These are phyloP conservation scores for Antigone vipio DNA, from an alignment of 2,113 vertebrate genomes.

Conservation along the genomic window DNA sequence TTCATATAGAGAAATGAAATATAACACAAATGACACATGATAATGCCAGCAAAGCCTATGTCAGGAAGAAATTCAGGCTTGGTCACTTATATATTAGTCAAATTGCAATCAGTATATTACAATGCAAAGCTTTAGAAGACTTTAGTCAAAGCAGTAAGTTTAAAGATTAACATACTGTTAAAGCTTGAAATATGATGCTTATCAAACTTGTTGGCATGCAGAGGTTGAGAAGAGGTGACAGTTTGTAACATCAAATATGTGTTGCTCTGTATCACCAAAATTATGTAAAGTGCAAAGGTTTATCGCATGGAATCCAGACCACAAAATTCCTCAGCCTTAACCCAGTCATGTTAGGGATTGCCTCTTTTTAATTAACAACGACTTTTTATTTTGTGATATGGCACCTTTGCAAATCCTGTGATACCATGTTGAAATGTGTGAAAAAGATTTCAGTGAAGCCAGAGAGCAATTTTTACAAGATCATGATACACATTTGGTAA, in stretches of 20 bases:
- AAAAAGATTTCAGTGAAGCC: not conserved
- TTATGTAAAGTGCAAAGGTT: not conserved
- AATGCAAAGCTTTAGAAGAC: not conserved
- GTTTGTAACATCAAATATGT: not conserved
- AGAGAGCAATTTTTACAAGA: not conserved
- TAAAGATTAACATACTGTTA: slow-evolving; percentile 15
- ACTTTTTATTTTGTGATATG: not conserved
- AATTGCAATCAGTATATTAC: not conserved
- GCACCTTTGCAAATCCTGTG: not conserved
- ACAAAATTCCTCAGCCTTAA: not conserved
- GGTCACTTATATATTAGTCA: not conserved
- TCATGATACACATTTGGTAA: not conserved
- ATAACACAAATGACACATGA: not conserved
- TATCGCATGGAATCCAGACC: not conserved
- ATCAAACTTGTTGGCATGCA: not conserved
- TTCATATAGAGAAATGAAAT: not conserved
- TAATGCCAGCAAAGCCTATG: not conserved
- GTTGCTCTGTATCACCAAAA: not conserved
- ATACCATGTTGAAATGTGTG: not conserved
- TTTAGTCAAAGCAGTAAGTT: not conserved
- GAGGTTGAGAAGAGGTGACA: slow-evolving; percentile 1
- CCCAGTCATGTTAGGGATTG: not conserved
- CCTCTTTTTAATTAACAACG: not conserved
- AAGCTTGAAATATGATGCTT: slow-evolving; percentile 5
- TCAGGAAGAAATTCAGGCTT: not conserved